phyloP scores from a whole-genome alignment of 2,113 vertebrate genomes.

The Hirundichthys speculiger region DNA sequence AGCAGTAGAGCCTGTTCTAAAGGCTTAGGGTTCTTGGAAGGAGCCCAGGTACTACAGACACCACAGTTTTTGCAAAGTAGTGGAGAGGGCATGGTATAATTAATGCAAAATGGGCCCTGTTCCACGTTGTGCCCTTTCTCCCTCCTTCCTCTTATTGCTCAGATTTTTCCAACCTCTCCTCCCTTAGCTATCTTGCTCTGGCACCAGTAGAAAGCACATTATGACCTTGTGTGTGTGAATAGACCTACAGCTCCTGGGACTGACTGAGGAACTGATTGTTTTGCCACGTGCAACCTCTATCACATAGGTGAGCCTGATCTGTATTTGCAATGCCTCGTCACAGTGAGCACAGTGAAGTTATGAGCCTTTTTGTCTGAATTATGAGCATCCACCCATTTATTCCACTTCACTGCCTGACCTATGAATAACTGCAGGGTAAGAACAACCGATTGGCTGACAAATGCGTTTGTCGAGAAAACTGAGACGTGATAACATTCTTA shows the following conservation, averaged over 20 bases:
- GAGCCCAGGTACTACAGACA: slow-evolving; percentile 25
- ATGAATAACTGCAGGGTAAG: slow-evolving; percentile 14
- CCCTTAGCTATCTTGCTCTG: background rate
- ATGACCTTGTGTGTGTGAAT: slow-evolving; percentile 21
- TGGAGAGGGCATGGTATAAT: slow-evolving; percentile 28
- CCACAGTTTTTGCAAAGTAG: slow-evolving; percentile 27
- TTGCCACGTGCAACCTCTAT: slow-evolving; percentile 16
- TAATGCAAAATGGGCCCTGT: slow-evolving; percentile 13
- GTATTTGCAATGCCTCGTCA: slow-evolving; percentile 35
- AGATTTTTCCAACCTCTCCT: background rate
- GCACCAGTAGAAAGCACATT: slow-evolving; percentile 6
- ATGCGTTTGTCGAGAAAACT: background rate
- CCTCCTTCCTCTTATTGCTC: slow-evolving; percentile 8
- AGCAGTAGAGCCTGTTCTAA: slow-evolving; percentile 25
- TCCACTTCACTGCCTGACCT: background rate
- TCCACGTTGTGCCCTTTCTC: slow-evolving; percentile 2
- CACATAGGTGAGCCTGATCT: slow-evolving; percentile 22
- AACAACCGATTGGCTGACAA: background rate
- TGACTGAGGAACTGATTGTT: slow-evolving; percentile 21
- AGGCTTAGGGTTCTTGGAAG: slow-evolving; percentile 33
- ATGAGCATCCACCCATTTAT: slow-evolving; percentile 9
- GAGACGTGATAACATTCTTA: background rate
- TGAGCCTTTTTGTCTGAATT: slow-evolving; percentile 29
- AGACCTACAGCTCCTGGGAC: slow-evolving; percentile 10
- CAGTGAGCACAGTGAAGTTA: slow-evolving; percentile 29